Percentiles rank a stretch among this genome's conserved stretches.
Evolutionary conservation across 2,797 vertebrate genomes (phyloP).

Genomic region (Manis pentadactyla): DNA sequence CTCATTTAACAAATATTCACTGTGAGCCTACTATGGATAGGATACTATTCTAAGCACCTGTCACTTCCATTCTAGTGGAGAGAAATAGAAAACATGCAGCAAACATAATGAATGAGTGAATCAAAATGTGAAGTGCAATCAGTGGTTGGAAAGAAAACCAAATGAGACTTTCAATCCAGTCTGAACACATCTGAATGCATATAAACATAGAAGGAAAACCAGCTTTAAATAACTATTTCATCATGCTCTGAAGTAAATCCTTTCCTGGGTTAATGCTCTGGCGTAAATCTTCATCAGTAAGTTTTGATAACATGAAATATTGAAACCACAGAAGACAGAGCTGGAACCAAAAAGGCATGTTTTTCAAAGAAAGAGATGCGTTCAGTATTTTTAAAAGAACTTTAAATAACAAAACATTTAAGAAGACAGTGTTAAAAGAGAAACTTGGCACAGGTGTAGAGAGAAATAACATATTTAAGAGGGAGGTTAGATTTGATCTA

Average conservation of each 20-base stretch:
- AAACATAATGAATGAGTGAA: background rate
- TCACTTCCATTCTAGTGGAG: background rate
- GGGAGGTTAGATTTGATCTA: background rate
- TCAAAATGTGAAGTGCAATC: background rate
- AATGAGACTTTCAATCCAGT: background rate
- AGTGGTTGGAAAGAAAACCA: background rate
- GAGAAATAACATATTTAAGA: background rate
- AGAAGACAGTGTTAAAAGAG: background rate
- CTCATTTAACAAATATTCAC: conserved; percentile 27
- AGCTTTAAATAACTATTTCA: conserved; percentile 35
- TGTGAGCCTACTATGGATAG: background rate
- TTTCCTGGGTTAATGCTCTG: background rate
- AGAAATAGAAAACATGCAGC: background rate
- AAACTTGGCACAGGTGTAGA: background rate
- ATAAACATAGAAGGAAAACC: conserved; percentile 4
- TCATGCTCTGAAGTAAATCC: conserved; percentile 42
- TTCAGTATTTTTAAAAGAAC: background rate
- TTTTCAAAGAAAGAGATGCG: conserved; percentile 39
- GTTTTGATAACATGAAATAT: conserved; percentile 57
- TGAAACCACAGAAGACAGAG: conserved; percentile 25
- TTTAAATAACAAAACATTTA: conserved; percentile 45
- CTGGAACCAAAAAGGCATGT: background rate
- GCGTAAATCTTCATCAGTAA: conserved; percentile 61
- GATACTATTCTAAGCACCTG: background rate
- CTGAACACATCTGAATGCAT: background rate